phyloP scores from a whole-genome alignment of 1,140 invertebrate genomes.

The Daktulosphaira vitifoliae region DNA sequence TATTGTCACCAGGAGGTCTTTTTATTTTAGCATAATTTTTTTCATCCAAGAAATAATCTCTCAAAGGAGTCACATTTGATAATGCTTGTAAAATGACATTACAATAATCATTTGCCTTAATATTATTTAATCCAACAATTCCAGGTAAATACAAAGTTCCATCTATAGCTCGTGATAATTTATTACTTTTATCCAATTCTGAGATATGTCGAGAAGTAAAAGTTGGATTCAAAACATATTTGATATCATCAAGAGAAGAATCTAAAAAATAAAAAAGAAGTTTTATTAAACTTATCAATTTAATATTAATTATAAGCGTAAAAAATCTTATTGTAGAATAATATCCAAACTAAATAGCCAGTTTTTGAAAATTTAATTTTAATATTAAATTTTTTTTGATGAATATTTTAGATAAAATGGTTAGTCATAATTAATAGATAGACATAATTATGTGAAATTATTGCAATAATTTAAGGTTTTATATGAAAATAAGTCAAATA shows the following conservation, averaged over 20 bases:
- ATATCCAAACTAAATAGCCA: no score
- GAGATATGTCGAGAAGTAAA: conserved; percentile 76
- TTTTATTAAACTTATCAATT: no score
- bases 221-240: conserved; percentile 97
- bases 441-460: no score
- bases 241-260: conserved; percentile 97
- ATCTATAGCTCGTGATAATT: conserved; percentile 90
- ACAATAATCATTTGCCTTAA: conserved; percentile 99
- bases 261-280: conserved; percentile 52
- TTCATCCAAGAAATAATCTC: conserved; percentile 92
- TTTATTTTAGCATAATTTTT: conserved; percentile 83
- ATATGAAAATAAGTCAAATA: no score
- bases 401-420: no score
- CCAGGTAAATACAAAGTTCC: conserved; percentile 93
- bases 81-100: conserved; percentile 90
- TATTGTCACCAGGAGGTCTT: conserved; percentile 84
- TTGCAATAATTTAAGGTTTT: no score
- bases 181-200: conserved; percentile 70
- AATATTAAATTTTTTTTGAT: no score
- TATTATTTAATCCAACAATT: conserved; percentile 96
- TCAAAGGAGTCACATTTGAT: conserved; percentile 84
- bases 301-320: no score
- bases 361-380: no score
- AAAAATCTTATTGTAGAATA: no score
- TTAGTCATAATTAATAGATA: no score